Percentiles rank a stretch among this genome's conserved stretches.
These are phyloP conservation scores for Vireo griseus DNA, from an alignment of 2,797 vertebrate species.

Conservation along the genomic window DNA sequence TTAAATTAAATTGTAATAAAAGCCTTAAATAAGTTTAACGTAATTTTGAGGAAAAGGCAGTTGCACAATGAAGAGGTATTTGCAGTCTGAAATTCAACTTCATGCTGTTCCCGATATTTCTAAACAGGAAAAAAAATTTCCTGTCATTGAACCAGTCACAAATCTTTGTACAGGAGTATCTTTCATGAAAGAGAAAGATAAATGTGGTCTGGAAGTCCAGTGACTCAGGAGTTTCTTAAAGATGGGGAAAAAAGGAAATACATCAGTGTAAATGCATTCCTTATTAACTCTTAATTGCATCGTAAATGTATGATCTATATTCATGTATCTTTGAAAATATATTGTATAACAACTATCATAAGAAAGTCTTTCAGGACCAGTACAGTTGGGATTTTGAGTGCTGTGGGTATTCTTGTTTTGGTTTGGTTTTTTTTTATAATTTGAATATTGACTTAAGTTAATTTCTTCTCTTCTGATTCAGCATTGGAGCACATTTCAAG, in stretches of 20 bases:
- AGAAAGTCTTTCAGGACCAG: not conserved
- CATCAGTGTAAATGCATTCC: not conserved
- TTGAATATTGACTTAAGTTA: not conserved
- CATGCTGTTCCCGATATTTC: not conserved
- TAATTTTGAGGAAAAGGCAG: not conserved
- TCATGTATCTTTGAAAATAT: not conserved
- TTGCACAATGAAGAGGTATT: not conserved
- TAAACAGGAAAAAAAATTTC: slow-evolving; percentile 10
- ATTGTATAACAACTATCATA: not conserved
- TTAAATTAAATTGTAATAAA: slow-evolving; percentile 17
- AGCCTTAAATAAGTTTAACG: not conserved
- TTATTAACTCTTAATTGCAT: not conserved
- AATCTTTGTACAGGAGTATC: not conserved
- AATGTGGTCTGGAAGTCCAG: not conserved
- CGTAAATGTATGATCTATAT: not conserved
- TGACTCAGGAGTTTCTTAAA: not conserved
- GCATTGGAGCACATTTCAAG: not conserved
- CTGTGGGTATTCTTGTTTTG: not conserved
- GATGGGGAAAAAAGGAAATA: not conserved
- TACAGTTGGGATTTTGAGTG: not conserved
- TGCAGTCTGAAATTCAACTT: not conserved
- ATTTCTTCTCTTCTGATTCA: not conserved
- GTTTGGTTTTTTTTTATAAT: fast-evolving
- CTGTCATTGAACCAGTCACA: not conserved
- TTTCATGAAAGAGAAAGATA: not conserved